phyloP scores from a whole-genome alignment of 2,888 invertebrate genomes.

The Caenorhabditis afra region DNA sequence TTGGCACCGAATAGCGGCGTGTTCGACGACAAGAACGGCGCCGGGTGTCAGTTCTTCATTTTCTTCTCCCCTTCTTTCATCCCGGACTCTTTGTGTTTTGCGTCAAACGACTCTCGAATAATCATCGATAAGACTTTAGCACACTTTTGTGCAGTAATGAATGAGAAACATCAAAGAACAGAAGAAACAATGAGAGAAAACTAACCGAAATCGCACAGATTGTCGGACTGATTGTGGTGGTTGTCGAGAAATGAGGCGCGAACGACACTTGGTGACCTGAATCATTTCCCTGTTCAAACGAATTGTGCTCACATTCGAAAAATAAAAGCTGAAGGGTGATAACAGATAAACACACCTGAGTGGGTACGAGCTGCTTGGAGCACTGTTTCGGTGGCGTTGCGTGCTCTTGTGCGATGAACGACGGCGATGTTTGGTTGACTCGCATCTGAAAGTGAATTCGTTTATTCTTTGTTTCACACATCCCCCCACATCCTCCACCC shows the following conservation, averaged over 20 bases:
- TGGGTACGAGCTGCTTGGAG: conserved; percentile 72
- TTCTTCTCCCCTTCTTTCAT: not conserved
- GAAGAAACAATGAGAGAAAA: not conserved
- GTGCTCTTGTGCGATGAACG: conserved; percentile 66
- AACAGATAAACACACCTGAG: conserved; percentile 56
- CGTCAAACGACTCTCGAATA: conserved; percentile 33
- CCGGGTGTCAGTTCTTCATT: conserved; percentile 25
- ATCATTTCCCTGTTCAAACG: conserved; percentile 5
- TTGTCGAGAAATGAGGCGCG: conserved; percentile 53
- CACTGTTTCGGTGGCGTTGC: conserved; percentile 74
- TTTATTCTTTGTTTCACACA: conserved; percentile 32
- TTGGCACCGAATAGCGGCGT: conserved; percentile 4
- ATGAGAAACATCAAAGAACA: conserved; percentile 18
- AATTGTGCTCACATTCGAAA: not conserved
- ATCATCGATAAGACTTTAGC: conserved; percentile 21
- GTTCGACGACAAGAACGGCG: not conserved
- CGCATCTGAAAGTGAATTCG: conserved; percentile 59
- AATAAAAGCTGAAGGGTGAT: not conserved
- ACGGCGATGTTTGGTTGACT: conserved; percentile 69
- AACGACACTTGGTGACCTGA: conserved; percentile 57
- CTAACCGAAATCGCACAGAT: conserved; percentile 58
- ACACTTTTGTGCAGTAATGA: conserved; percentile 4
- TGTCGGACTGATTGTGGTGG: conserved; percentile 43
- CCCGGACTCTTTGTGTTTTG: conserved; percentile 35
- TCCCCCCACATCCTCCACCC: conserved; percentile 5